Conservation (phyloP, 1,140 invertebrate genomes). For the Orius insidiosus region DNA sequence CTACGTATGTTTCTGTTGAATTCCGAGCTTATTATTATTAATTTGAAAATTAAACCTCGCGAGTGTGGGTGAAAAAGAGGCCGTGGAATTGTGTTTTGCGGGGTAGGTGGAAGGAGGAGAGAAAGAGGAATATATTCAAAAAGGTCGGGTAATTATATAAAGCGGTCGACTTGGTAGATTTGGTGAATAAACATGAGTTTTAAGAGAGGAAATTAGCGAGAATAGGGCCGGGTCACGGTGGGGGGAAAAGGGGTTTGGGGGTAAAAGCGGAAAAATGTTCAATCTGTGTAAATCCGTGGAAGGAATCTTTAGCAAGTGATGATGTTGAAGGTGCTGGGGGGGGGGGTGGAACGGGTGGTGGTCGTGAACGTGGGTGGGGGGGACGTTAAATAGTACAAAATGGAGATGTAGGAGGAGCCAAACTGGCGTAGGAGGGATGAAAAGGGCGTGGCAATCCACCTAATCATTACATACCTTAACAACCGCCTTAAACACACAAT, state of each 20-base stretch:
- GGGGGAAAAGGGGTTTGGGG: background rate
- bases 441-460: slow-evolving; percentile 3
- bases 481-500: slow-evolving; percentile 1
- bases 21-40: no score
- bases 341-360: background rate
- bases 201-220: background rate
- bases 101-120: no score
- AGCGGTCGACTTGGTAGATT: no score
- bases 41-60: no score
- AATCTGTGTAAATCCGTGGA: no score
- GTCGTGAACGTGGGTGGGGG: background rate
- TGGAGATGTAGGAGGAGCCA: slow-evolving; percentile 5
- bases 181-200: no score
- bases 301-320: no score
- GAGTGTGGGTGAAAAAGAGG: no score
- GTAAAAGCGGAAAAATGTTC: slow-evolving; percentile 1
- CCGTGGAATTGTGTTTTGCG: no score
- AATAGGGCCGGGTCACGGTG: background rate
- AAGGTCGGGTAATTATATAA: no score
- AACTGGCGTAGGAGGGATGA: background rate
- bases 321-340: background rate
- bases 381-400: slow-evolving; percentile 6
- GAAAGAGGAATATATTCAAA: no score
- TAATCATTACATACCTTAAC: slow-evolving; percentile 6
- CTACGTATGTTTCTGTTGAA: no score